Evolutionary conservation across 2,888 invertebrate species (phyloP).

Genomic region (Norana najaformis): DNA sequence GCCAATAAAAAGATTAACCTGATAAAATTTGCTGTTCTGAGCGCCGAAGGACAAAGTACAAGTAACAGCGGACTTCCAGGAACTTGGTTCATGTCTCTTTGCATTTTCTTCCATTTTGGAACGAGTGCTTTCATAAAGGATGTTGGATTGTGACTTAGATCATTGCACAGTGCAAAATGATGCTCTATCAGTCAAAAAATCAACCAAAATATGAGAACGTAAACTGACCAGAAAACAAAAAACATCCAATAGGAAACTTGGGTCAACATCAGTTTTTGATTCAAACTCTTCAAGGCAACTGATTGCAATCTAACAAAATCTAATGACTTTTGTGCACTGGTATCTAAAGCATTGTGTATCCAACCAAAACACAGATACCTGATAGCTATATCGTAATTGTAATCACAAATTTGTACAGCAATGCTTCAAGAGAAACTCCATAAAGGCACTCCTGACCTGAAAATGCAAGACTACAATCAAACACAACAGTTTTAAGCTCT

Average conservation of each 20-base stretch:
- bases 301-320: too few relatives aligned
- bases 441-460: too few relatives aligned
- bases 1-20: background rate
- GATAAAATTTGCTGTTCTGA: slow-evolving; percentile 21
- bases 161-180: slow-evolving; percentile 27
- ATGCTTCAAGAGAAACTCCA: too few relatives aligned
- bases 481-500: too few relatives aligned
- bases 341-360: too few relatives aligned
- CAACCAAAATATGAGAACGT: background rate
- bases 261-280: background rate
- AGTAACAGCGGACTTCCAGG: slow-evolving; percentile 23
- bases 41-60: background rate
- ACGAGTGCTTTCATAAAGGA: background rate
- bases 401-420: too few relatives aligned
- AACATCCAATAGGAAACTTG: background rate
- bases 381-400: too few relatives aligned
- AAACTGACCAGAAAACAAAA: background rate
- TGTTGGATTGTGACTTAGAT: slow-evolving; percentile 14
- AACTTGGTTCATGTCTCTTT: background rate
- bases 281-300: too few relatives aligned
- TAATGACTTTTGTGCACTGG: too few relatives aligned
- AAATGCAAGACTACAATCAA: too few relatives aligned
- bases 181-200: background rate
- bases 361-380: too few relatives aligned
- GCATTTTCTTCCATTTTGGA: slow-evolving; percentile 28